Base-by-base conservation (phyloP, 2,888 invertebrate species). In the Notocelia uddmanniana region DNA sequence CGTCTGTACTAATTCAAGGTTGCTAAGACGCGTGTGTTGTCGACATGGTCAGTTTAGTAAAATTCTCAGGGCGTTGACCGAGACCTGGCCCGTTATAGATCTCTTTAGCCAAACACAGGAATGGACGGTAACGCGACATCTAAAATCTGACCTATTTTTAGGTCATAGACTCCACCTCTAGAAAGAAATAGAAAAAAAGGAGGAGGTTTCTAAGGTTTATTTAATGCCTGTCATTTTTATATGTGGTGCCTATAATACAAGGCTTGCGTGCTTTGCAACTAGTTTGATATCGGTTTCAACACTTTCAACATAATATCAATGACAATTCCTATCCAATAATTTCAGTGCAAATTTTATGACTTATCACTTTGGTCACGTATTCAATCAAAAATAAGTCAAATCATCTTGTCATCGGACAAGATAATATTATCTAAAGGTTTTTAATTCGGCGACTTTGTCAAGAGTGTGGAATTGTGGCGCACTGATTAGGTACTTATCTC, bases 121-220 rank as follows among this genome's bases (percentile, higher is more conserved):
- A 34, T 48, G 31, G n/a, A 45, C 8, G 45, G 6, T 8, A 21
- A 15, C 21, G 19, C 18, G 52, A 23, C 26, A 41, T 31, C 34
- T 26, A 26, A 48, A 68, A 58, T 58, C 68, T 34, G 68, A 68
- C 58, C 68, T 50, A 68, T 58, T 58, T 68, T 21, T 21, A 58
- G 48, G 26, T 31, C 45, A 57, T 55, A 15, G 13, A 15, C 55
- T 67, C 9, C 26, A 21, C 13, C 3, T 13, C 21, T 21, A 13
- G 13, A 15, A n/a, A 54, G 6, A 54, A 15, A 50, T n/a, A n/a
- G n/a, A n/a, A n/a, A n/a, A n/a, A n/a, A n/a, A n/a, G n/a, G n/a
- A n/a, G n/a, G n/a, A n/a, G n/a, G n/a, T n/a, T n/a, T n/a, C n/a
- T n/a, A n/a, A n/a, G n/a, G n/a, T n/a, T n/a, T n/a, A n/a, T n/a